phyloP scores from a whole-genome alignment of 1,140 invertebrate species.

The Neodiprion fabricii region DNA sequence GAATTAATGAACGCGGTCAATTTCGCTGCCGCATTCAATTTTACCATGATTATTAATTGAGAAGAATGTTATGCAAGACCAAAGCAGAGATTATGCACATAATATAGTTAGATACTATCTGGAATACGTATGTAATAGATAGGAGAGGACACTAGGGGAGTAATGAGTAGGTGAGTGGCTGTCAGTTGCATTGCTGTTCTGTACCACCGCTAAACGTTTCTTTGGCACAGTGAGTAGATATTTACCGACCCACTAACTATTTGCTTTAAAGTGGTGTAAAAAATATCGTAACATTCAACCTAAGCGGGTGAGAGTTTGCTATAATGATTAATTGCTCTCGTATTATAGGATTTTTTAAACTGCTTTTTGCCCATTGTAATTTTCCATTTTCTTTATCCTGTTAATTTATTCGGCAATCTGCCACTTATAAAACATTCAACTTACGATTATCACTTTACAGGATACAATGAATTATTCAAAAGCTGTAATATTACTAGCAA shows the following conservation, averaged over 20 bases:
- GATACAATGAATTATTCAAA: constrained; percentile 52
- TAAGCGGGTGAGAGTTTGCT: too few relatives aligned
- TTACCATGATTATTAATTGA: too few relatives aligned
- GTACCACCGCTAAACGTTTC: constrained; percentile 48
- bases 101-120: constrained; percentile 22
- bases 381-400: constrained; percentile 6
- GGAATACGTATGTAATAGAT: constrained; percentile 60
- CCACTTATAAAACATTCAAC: constrained; percentile 29
- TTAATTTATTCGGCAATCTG: constrained; percentile 1
- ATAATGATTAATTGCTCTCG: too few relatives aligned
- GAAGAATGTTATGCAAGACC: too few relatives aligned
- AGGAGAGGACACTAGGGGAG: constrained; percentile 61
- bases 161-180: constrained; percentile 52
- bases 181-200: constrained; percentile 56
- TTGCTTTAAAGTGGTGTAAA: neutral
- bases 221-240: constrained; percentile 34
- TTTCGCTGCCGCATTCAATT: too few relatives aligned
- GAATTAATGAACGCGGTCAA: too few relatives aligned
- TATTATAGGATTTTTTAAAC: too few relatives aligned
- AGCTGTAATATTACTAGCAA: constrained; percentile 48
- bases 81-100: neutral
- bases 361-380: neutral
- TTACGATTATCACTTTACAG: constrained; percentile 26
- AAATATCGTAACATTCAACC: too few relatives aligned
- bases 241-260: constrained; percentile 16